phyloP scores from a whole-genome alignment of 2,113 vertebrate genomes.

The Ctenomys sociabilis region DNA sequence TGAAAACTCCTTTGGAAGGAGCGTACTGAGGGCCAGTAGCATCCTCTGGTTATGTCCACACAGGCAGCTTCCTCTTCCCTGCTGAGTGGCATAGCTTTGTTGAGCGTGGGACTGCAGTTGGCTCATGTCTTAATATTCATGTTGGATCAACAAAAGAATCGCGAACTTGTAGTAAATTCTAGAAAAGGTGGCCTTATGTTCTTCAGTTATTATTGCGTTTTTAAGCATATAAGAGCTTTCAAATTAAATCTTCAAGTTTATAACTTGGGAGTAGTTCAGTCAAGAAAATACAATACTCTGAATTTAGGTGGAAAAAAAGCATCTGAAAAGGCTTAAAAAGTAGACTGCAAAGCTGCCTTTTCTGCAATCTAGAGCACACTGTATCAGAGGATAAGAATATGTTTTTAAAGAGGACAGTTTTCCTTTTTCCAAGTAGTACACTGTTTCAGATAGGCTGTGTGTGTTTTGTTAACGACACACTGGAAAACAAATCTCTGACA shows the following conservation, averaged over 20 bases:
- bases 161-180: background rate
- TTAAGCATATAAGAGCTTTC: background rate
- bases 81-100: background rate
- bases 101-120: background rate
- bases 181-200: background rate
- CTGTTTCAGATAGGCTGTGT: background rate
- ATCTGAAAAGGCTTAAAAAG: slow-evolving; percentile 26
- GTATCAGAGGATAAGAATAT: background rate
- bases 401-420: background rate
- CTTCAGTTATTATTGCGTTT: background rate
- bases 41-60: background rate
- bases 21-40: background rate
- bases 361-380: background rate
- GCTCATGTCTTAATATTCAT: background rate
- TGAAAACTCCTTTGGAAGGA: background rate
- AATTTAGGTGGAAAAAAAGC: background rate
- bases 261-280: slow-evolving; percentile 8
- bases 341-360: background rate
- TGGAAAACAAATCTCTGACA: slow-evolving; percentile 27
- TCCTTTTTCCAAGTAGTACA: background rate
- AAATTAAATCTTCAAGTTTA: slow-evolving; percentile 33
- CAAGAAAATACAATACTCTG: background rate
- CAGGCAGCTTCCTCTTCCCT: background rate
- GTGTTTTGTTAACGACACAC: background rate
- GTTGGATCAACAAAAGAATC: background rate